Evolutionary conservation across 2,888 invertebrate genomes (phyloP), one percentile per base, ranked within the genome.

Genomic region (Baronia brevicornis): DNA sequence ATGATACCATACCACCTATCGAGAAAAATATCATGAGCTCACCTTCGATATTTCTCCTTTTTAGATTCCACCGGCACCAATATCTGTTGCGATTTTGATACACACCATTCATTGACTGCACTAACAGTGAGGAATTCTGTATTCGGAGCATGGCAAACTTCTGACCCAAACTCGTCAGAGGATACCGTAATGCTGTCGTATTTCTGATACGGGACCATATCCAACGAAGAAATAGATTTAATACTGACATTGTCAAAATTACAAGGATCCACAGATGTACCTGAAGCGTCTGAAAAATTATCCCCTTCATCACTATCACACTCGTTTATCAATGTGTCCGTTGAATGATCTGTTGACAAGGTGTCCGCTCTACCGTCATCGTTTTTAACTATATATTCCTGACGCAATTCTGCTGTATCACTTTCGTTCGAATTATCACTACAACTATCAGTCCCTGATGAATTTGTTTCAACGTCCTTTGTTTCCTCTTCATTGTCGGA

Each of bases 1-100:
- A 20, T 22, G 44, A 46, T 56, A 58, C 53, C 52, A 39, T 46
- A n/a, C n/a, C n/a, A n/a, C n/a, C n/a, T 12, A 15, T 25, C 14
- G 50, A 48, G 52, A 54, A 62, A 59, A 57, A 48, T 54, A 43
- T 54, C 66, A 56, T 65, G 60, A 67, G 54, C 78, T 78, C 66
- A 85, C 84, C 84, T 82, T 66, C 78, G 66, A 70, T 84, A 84
- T 63, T 84, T 85, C 57, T 84, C 84, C 65, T 79, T 80, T 70
- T 84, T 84, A 15, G 77, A 67, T 71, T 82, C 78, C 48, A 74
- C 69, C 38, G 73, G 78, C 51, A 80, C 54, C 51, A 75, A 63
- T 56, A 72, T 66, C 55, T 79, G 73, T 60, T 74, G 72, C 41
- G 57, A 71, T 60, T 77, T 74, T 47, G 78, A 66, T 46, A 82